Base-by-base conservation (phyloP, 1,140 invertebrate genomes). In the Branchinecta lynchi region DNA sequence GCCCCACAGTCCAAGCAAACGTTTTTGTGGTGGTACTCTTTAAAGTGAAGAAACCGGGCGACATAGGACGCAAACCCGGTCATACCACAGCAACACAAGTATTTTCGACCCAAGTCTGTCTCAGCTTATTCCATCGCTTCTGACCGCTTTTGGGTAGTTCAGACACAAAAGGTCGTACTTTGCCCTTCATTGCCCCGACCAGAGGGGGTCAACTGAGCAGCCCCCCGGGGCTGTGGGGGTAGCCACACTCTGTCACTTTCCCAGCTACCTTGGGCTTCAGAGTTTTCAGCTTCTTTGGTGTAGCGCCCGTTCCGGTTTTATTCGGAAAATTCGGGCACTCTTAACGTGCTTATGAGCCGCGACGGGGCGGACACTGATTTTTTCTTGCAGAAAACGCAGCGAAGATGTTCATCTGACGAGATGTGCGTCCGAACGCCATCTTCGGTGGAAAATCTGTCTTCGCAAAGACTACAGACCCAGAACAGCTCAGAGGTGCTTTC, bases 11-110 rank as follows among this genome's bases (percentile, higher is more conserved):
- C 51, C 3, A 60, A 12, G 17, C 51, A 60, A 15, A 60, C 17
- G 51, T 60, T 60, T 60, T 60, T 60, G 17, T 60, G 51, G 6
- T 60, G 51, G 51, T 15, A 60, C 17, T 60, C 51, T 60, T 60
- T 60, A 20, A 60, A 60, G 51, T 60, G 51, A 12, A 60, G 17
- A 60, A 60, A 60, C 17, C 51, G 51, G 17, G 51, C 12, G 12
- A 60, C 51, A 60, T 60, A 60, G 12, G 51, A 60, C 1, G 12
- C 51, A 60, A 60, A 60, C 12, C 51, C 51, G 17, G 51, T 20
- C 51, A 60, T 60, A 12, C 51, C 51, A 60, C 51, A 60, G 17
- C 51, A 60, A 60, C 51, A 60, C 51, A 60, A 60, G 12, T 15
- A 60, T 60, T 60, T 12, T 60, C 17, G 12, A 12, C 17, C 51